phyloP scores from a whole-genome alignment of 1,140 invertebrate genomes.

The Coelopa frigida region DNA sequence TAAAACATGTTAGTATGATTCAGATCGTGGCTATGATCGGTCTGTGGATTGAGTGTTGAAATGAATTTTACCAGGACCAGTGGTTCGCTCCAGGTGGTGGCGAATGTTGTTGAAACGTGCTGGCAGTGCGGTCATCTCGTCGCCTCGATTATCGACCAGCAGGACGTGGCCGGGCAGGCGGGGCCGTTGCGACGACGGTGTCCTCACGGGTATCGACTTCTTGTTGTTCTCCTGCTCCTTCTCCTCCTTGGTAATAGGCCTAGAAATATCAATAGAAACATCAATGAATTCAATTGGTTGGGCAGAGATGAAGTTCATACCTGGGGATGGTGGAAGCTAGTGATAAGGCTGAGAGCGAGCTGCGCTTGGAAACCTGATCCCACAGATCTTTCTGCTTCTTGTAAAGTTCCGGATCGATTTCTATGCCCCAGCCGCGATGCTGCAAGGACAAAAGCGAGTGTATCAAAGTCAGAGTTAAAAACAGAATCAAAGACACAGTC shows the following conservation, averaged over 20 bases:
- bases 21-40: too few species aligned
- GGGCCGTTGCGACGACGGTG: constrained; percentile 20
- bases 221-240: constrained; percentile 80
- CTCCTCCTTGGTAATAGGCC: constrained; percentile 75
- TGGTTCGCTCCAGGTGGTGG: constrained; percentile 64
- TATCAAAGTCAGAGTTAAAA: neutral
- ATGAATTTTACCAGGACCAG: constrained; percentile 51
- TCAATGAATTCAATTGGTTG: too few species aligned
- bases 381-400: constrained; percentile 76
- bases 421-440: constrained; percentile 84
- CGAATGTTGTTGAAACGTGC: constrained; percentile 52
- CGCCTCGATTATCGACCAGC: constrained; percentile 44
- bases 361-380: constrained; percentile 81
- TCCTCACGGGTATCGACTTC: constrained; percentile 46
- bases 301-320: constrained; percentile 42
- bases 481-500: neutral
- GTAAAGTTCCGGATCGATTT: constrained; percentile 72
- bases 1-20: too few species aligned
- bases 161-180: constrained; percentile 41
- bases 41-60: neutral
- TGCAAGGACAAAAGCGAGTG: constrained; percentile 43
- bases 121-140: constrained; percentile 47
- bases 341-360: constrained; percentile 78
- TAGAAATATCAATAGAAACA: constrained; percentile 41
- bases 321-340: constrained; percentile 76